A percentile compares a stretch with the other conserved stretches of the same genome.
Conservation (phyloP, 1,140 invertebrate species). For the Euura saliciscinereae region DNA sequence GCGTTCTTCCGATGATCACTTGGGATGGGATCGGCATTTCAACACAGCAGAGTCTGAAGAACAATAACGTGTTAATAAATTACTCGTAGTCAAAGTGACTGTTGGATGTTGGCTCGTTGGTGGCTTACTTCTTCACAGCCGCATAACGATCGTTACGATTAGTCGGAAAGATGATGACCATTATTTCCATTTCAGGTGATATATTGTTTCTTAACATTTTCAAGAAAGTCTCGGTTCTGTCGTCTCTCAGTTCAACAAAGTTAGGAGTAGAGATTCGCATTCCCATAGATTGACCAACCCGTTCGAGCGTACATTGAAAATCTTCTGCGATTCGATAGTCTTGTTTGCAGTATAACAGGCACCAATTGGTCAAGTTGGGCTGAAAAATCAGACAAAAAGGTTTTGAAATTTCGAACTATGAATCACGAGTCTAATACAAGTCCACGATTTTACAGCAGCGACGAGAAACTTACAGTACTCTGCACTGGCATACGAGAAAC, state of each 20-base stretch:
- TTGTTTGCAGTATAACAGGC: slow-evolving; percentile 32
- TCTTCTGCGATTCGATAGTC: slow-evolving; percentile 46
- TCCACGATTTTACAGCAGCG: too few species aligned
- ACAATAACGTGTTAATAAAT: background rate
- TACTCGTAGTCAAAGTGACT: too few species aligned
- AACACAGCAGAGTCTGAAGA: slow-evolving; percentile 72
- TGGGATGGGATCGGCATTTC: slow-evolving; percentile 83
- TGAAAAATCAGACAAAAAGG: slow-evolving; percentile 35
- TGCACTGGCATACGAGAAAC: slow-evolving; percentile 64
- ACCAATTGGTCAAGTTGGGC: slow-evolving; percentile 59
- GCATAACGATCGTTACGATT: slow-evolving; percentile 84
- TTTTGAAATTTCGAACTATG: too few species aligned
- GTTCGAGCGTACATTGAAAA: slow-evolving; percentile 68
- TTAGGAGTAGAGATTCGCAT: slow-evolving; percentile 67
- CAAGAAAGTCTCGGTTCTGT: slow-evolving; percentile 64
- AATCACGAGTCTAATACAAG: too few species aligned
- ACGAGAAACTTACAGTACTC: slow-evolving; percentile 56
- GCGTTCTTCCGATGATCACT: slow-evolving; percentile 75
- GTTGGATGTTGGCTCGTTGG: background rate
- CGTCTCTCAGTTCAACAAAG: slow-evolving; percentile 58
- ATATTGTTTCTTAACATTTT: slow-evolving; percentile 61
- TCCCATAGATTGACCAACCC: slow-evolving; percentile 68
- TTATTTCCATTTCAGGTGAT: slow-evolving; percentile 64
- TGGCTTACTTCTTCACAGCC: slow-evolving; percentile 77
- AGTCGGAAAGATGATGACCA: slow-evolving; percentile 82